Conservation (phyloP, 2,888 invertebrate species). For the Seladonia tumulorum region DNA sequence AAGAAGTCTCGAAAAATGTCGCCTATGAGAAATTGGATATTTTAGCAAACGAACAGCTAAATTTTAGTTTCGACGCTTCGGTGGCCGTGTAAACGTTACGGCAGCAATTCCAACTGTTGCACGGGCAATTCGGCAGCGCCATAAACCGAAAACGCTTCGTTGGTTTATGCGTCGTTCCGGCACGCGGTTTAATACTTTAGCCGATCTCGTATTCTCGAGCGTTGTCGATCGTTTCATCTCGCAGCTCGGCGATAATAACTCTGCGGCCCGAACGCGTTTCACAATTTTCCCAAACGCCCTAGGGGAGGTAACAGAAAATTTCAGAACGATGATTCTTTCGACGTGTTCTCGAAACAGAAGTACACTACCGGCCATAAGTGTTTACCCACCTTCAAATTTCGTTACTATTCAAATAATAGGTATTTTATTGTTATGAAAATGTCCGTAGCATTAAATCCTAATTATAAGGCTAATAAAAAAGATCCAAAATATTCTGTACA, state of each 20-base stretch:
- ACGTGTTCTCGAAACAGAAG: not conserved
- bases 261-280: not conserved
- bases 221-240: not conserved
- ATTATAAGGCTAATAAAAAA: no score
- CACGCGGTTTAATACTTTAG: slow-evolving; percentile 18
- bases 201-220: slow-evolving; percentile 1
- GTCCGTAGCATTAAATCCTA: no score
- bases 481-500: no score
- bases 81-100: slow-evolving; percentile 11
- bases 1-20: not conserved
- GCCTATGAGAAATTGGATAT: not conserved
- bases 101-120: slow-evolving; percentile 27
- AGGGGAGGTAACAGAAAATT: not conserved
- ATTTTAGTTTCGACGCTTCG: not conserved
- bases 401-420: no score
- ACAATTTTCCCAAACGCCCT: not conserved
- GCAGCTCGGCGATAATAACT: not conserved
- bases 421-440: no score
- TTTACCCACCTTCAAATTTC: no score
- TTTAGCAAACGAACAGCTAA: not conserved
- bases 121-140: not conserved
- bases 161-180: slow-evolving; percentile 23
- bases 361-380: no score
- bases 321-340: not conserved
- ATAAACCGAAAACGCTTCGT: slow-evolving; percentile 26